A percentile compares a stretch with the other conserved stretches of the same genome.
Conservation (phyloP, 2,797 vertebrate species). For the Coranthus polyacanthus region DNA sequence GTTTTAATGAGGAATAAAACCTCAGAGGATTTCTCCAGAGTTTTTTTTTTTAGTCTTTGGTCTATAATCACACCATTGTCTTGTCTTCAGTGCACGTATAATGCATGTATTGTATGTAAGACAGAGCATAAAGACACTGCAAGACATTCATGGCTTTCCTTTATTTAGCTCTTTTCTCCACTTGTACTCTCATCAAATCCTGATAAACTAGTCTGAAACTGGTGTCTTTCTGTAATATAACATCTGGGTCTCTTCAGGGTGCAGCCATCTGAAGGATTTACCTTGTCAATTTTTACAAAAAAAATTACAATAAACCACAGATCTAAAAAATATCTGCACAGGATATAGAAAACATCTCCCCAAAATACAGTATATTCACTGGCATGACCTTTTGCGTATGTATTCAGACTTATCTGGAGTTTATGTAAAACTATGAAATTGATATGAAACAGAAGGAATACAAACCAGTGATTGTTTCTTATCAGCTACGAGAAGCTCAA, state of each 20-base stretch:
- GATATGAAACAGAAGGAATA: background rate
- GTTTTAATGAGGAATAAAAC: slow-evolving; percentile 3
- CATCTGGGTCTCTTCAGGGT: background rate
- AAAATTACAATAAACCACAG: background rate
- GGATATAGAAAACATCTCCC: background rate
- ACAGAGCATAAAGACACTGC: background rate
- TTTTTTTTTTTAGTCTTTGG: background rate
- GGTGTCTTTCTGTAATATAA: background rate
- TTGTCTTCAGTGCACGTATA: background rate
- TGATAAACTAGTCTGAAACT: background rate
- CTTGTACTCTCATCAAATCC: background rate
- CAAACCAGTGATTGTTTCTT: slow-evolving; percentile 8
- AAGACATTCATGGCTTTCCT: background rate
- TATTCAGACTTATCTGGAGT: background rate
- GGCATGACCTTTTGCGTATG: background rate
- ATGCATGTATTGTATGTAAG: background rate
- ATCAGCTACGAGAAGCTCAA: background rate
- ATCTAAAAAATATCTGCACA: background rate
- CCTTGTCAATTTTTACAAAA: background rate
- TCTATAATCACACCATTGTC: background rate
- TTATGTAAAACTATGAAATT: slow-evolving; percentile 5
- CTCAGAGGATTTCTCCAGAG: background rate
- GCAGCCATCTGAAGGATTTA: background rate
- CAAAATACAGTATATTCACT: background rate
- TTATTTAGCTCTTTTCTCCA: background rate